These are phyloP conservation scores for Macaria notata DNA, from an alignment of 2,888 invertebrate genomes.

Conservation along the genomic window DNA sequence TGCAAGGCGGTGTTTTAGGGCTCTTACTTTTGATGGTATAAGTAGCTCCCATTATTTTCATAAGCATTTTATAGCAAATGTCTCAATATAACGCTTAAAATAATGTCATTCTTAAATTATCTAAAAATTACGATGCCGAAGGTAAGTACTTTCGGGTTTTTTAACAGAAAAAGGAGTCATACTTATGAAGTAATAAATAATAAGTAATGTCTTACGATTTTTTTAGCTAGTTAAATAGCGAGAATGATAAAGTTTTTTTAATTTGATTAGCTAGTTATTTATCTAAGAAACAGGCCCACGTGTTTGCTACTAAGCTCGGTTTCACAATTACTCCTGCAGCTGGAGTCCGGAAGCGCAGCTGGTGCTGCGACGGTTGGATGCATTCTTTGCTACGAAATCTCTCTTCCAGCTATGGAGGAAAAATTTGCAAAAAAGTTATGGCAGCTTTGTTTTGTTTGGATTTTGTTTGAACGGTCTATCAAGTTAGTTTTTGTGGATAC, in stretches of 20 bases:
- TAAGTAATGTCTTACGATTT: too few relatives aligned
- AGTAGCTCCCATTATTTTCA: conserved; percentile 16
- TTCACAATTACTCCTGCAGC: neutral
- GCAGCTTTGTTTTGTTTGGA: neutral
- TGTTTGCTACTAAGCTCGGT: neutral
- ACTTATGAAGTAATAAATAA: too few relatives aligned
- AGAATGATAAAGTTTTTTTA: too few relatives aligned
- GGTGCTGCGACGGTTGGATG: conserved; percentile 14
- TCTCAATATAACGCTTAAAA: too few relatives aligned
- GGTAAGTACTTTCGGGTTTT: too few relatives aligned
- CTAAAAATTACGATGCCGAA: too few relatives aligned
- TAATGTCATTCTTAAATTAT: too few relatives aligned
- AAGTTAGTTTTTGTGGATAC: too few relatives aligned
- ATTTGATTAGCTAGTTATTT: too few relatives aligned
- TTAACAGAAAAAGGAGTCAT: too few relatives aligned
- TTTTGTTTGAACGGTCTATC: too few relatives aligned
- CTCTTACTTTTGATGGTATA: conserved; percentile 26
- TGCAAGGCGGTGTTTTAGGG: conserved; percentile 21
- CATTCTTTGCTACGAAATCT: conserved; percentile 16
- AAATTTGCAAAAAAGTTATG: neutral
- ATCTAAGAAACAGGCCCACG: neutral
- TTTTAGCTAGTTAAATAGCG: too few relatives aligned
- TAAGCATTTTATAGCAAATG: neutral
- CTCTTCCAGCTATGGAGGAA: conserved; percentile 1
- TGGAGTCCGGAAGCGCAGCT: conserved; percentile 10